A percentile compares a stretch with the other conserved stretches of the same genome.
phyloP scores from a whole-genome alignment of 1,140 invertebrate genomes.

The Drosophila sturtevanti region DNA sequence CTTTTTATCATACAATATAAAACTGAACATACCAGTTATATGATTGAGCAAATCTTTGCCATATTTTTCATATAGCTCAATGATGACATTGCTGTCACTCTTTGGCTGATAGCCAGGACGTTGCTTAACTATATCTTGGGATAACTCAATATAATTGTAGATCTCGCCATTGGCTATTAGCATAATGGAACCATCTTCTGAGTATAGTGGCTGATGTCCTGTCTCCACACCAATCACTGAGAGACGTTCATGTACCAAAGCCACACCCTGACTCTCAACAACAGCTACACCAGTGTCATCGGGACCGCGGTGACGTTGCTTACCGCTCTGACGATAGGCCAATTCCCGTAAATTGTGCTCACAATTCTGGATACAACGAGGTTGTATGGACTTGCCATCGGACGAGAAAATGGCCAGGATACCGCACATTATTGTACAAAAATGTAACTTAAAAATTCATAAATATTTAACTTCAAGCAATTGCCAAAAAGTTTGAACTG shows the following conservation, averaged over 20 bases:
- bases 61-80: conserved; percentile 87
- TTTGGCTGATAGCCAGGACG: conserved; percentile 86
- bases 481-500: background rate
- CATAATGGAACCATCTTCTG: conserved; percentile 60
- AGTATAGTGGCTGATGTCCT: conserved; percentile 75
- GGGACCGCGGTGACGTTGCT: conserved; percentile 79
- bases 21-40: conserved; percentile 93
- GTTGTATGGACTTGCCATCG: conserved; percentile 50
- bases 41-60: conserved; percentile 86
- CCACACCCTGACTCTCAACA: conserved; percentile 64
- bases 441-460: background rate
- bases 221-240: conserved; percentile 65
- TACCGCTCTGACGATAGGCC: conserved; percentile 76
- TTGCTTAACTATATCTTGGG: conserved; percentile 64
- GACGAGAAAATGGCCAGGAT: conserved; percentile 80
- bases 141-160: conserved; percentile 76
- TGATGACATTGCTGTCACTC: conserved; percentile 90
- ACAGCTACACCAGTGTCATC: conserved; percentile 73
- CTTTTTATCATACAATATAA: conserved; percentile 90
- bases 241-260: conserved; percentile 75
- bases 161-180: conserved; percentile 81
- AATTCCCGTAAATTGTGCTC: conserved; percentile 69
- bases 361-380: conserved; percentile 39
- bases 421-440: conserved; percentile 63
- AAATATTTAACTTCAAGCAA: background rate